Percentiles rank a stretch among this genome's conserved stretches.
phyloP scores from a whole-genome alignment of 1,140 invertebrate genomes.

The Charaxes varanes region DNA sequence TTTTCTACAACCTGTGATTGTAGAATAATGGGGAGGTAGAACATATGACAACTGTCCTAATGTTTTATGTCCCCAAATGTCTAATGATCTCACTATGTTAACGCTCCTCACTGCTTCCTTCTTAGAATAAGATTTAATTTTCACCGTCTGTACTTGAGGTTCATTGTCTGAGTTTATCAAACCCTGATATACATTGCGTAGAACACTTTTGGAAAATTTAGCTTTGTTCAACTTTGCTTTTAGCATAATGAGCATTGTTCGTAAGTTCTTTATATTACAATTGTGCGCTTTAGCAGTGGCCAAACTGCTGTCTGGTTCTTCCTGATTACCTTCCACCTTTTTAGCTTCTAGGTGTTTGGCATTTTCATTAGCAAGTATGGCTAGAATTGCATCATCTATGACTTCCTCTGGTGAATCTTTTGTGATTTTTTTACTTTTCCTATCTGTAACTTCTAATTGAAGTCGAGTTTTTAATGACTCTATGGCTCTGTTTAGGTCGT shows the following conservation, averaged over 20 bases:
- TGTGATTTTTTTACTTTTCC: constrained; percentile 35
- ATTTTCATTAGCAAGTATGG: constrained; percentile 35
- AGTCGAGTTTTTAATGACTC: constrained; percentile 47
- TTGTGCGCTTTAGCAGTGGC: neutral
- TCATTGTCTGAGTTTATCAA: constrained; percentile 24
- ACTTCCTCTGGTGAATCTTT: constrained; percentile 36
- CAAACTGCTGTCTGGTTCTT: constrained; percentile 3
- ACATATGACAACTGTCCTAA: constrained; percentile 32
- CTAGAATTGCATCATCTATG: constrained; percentile 59
- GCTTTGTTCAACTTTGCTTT: constrained; percentile 40
- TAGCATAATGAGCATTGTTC: constrained; percentile 41
- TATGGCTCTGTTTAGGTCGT: constrained; percentile 47
- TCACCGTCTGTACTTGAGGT: constrained; percentile 22
- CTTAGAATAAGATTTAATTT: constrained; percentile 54
- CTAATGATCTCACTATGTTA: constrained; percentile 22
- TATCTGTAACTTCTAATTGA: constrained; percentile 40
- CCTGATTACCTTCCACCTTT: constrained; percentile 8
- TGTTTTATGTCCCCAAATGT: constrained; percentile 41
- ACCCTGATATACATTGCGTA: constrained; percentile 26
- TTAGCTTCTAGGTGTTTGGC: constrained; percentile 28
- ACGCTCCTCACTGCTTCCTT: constrained; percentile 25
- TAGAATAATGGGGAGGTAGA: constrained; percentile 53
- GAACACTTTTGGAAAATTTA: constrained; percentile 25
- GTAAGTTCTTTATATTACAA: constrained; percentile 27
- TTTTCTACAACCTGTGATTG: constrained; percentile 48